phyloP scores from a whole-genome alignment of 2,888 invertebrate genomes.

The Emmelina monodactyla region DNA sequence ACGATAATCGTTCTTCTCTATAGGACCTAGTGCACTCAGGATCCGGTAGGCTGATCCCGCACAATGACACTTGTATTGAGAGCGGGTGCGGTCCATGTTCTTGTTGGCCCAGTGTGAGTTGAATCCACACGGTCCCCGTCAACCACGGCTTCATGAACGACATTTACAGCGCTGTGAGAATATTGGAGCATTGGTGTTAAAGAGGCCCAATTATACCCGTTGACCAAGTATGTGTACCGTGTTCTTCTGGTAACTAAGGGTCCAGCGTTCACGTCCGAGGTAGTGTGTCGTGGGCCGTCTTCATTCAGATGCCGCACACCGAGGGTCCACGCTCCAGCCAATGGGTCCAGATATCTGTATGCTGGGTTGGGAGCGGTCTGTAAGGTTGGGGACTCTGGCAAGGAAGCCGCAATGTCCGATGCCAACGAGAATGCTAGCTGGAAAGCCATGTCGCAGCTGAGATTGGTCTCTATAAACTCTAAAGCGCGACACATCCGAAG shows the following conservation, averaged over 20 bases:
- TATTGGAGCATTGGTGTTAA: conserved; percentile 1
- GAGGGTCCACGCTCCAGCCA: not conserved
- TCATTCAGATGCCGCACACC: not conserved
- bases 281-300: not conserved
- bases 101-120: not conserved
- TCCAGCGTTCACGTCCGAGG: not conserved
- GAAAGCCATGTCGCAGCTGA: conserved; percentile 2
- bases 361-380: not conserved
- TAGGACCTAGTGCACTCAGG: not conserved
- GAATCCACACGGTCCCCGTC: not conserved
- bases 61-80: not conserved
- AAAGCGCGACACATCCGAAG: not conserved
- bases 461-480: conserved; percentile 1
- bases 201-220: conserved; percentile 1
- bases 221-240: not conserved
- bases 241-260: not conserved
- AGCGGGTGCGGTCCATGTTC: not conserved
- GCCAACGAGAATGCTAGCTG: conserved; percentile 1
- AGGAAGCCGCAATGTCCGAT: not conserved
- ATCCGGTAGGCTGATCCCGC: not conserved
- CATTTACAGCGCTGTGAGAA: not conserved
- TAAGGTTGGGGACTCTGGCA: not conserved
- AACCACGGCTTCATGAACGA: not conserved
- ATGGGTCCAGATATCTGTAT: not conserved
- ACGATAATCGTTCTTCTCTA: conserved; percentile 2